Evolutionary conservation across 2,113 vertebrate genomes (phyloP), one percentile per base, ranked within the genome.

Genomic region (Willisornis vidua): DNA sequence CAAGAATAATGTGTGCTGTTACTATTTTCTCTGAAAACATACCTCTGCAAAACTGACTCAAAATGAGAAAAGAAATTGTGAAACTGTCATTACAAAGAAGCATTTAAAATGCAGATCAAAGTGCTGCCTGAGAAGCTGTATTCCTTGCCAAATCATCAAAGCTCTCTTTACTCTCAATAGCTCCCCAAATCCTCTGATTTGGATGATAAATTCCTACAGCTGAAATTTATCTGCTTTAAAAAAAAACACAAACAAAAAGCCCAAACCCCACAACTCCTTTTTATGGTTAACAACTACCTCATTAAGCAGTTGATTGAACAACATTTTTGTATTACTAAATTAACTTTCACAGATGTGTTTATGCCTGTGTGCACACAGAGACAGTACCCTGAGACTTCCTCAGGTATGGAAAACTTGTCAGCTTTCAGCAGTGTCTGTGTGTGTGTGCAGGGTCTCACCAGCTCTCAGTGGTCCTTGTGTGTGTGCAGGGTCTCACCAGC

Each of bases 71-170:
- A 76, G 77, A 87, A 72, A 92, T 90, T 90, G 66, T 72, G 55
- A 75, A 71, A 83, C 87, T 90, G 76, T 82, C 96, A 91, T 97
- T 95, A 95, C 83, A 95, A 96, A 95, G 94, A 82, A 84, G 85
- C 96, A 92, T 92, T 97, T 95, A 95, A 97, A 95, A 96, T 79
- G 55, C 89, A 88, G 91, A 94, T 83, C 82, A 94, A 96, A 90
- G 93, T 85, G 87, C 84, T 89, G 61, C 89, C 90, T 80, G 55
- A 68, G 46, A 91, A 91, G 68, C 46, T 48, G 85, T 55, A 73
- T 46, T 94, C 71, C 84, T 91, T 85, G 94, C 90, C 96, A 92
- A 92, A 94, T 85, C 85, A 94, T 93, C 82, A 94, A 93, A 95
- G 68, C 66, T 91, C 66, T 85, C 79, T 90, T 92, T 87, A 96